Evolutionary conservation across 2,797 vertebrate genomes (phyloP), one percentile per base, ranked within the genome.

Genomic region (Acanthornis magna): DNA sequence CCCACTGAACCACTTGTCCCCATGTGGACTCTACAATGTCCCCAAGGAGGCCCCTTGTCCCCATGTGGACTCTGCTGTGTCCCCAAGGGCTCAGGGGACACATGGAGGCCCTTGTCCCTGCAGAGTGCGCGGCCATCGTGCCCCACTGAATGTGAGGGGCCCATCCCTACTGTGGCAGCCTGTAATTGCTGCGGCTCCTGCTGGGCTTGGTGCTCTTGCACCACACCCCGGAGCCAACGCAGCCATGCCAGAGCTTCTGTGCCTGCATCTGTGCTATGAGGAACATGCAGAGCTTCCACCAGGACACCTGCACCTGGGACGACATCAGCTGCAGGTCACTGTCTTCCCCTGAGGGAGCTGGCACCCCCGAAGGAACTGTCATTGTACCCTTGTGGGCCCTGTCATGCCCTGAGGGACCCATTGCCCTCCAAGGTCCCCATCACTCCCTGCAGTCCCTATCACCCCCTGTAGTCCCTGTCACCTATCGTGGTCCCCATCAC

Each of bases 281-380:
- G 97, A 94, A 99, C 26, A 38, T 99, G 98, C 99, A 99, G 89
- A 96, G 76, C 32, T 99, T 98, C 97, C 99, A 99, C 96, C 98
- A 99, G 95, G 95, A 98, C 2, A 95, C 88, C 4, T 88, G 93
- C 0, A 97, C 97, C 75, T 99, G 99, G 99, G 97, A 98, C 0
- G 98, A 99, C 97, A 99, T 99, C 5, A 5, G 42, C 47, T 68
- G 47, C 47, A 51, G 34, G 66, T 68, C 66, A 38, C 20, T 68
- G 47, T 38, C 42, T 45, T 42, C 11, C 19, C 13, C 21, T 16
- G 8, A 20, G 30, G 58, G 47, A 50, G n/a, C 9, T 38, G 36
- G 36, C 36, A 11, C 36, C 36, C 36, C 36, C 36, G 36, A 38
- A 11, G 36, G 36, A 38, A 11, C 65, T 67, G 65, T 48, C 65